Conservation (phyloP, 2,888 invertebrate genomes). For the Clitarchus hookeri region DNA sequence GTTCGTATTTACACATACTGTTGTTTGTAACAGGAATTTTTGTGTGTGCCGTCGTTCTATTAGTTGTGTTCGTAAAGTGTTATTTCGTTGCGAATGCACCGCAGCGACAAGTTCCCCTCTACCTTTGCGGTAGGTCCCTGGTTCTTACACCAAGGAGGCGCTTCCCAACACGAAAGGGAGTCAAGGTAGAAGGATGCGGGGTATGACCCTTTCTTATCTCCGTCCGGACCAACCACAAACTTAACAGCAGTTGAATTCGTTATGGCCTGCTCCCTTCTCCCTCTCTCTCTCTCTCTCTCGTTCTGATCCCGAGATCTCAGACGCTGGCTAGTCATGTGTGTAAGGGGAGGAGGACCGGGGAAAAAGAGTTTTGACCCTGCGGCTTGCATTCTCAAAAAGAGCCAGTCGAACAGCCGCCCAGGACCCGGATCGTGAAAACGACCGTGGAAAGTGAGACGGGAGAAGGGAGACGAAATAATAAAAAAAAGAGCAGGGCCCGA, state of each 20-base stretch:
- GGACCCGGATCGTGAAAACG: not conserved
- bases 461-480: not conserved
- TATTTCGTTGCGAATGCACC: too few species aligned
- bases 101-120: not conserved
- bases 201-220: not conserved
- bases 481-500: not conserved
- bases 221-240: not conserved
- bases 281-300: not conserved
- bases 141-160: not conserved
- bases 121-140: too few species aligned
- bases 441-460: not conserved
- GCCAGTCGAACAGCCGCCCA: not conserved
- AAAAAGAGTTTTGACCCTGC: not conserved
- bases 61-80: too few species aligned
- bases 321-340: not conserved
- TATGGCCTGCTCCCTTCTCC: not conserved
- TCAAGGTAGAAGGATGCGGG: slow-evolving; percentile 4
- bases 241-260: slow-evolving; percentile 14
- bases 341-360: not conserved
- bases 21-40: too few species aligned
- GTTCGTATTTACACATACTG: too few species aligned
- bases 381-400: not conserved
- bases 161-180: not conserved
- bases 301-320: not conserved
- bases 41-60: too few species aligned